Conservation (phyloP, 2,888 invertebrate species). For the Thalpophila matura region DNA sequence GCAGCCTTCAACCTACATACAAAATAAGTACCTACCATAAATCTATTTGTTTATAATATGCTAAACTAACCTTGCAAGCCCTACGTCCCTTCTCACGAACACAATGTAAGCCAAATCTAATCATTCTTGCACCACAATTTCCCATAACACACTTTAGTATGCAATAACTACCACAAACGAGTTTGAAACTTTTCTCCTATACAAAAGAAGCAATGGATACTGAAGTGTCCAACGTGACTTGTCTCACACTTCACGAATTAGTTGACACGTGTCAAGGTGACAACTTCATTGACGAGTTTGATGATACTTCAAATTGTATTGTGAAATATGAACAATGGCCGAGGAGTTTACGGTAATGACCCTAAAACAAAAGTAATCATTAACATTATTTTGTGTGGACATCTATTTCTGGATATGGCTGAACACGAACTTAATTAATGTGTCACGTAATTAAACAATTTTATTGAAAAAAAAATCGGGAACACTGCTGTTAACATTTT, state of each 20-base stretch:
- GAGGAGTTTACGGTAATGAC: slow-evolving; percentile 53
- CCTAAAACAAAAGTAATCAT: slow-evolving; percentile 42
- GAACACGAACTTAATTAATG: not conserved
- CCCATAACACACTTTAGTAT: not conserved
- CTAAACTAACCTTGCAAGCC: slow-evolving; percentile 17
- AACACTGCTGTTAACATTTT: too few relatives aligned
- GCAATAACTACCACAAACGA: not conserved
- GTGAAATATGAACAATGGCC: slow-evolving; percentile 53
- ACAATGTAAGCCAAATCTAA: slow-evolving; percentile 22
- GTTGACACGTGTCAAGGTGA: slow-evolving; percentile 52
- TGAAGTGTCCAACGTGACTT: not conserved
- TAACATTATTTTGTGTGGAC: slow-evolving; percentile 42
- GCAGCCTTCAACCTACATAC: too few relatives aligned
- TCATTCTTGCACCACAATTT: slow-evolving; percentile 6
- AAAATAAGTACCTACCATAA: too few relatives aligned
- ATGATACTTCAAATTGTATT: slow-evolving; percentile 34
- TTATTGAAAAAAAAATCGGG: too few relatives aligned
- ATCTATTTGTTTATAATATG: slow-evolving; percentile 6
- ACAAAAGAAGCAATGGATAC: not conserved
- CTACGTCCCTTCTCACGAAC: slow-evolving; percentile 18
- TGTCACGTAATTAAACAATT: not conserved
- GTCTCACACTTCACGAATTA: slow-evolving; percentile 22
- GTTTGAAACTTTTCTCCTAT: not conserved
- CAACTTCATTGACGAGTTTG: slow-evolving; percentile 32
- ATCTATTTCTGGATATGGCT: slow-evolving; percentile 30